Conservation (phyloP, 2,797 vertebrate genomes). For the Enteromius mattozi region DNA sequence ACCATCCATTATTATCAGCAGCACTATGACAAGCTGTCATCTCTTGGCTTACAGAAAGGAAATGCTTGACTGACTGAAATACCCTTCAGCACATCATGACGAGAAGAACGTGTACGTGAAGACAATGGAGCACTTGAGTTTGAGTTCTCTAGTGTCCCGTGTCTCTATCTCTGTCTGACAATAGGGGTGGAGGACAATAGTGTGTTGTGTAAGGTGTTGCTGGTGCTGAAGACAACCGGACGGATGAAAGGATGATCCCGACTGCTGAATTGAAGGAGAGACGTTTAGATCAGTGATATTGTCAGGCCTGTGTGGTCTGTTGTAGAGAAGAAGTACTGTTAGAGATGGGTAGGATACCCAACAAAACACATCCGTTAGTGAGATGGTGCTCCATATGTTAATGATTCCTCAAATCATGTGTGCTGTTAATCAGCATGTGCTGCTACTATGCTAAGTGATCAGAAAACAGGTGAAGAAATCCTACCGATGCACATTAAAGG, state of each 20-base stretch:
- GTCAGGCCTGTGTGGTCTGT: constrained; percentile 1
- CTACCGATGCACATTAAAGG: neutral
- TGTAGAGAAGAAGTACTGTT: neutral
- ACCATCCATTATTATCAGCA: constrained; percentile 55
- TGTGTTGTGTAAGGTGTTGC: constrained; percentile 36
- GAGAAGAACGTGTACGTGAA: constrained; percentile 12
- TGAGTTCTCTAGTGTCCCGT: constrained; percentile 20
- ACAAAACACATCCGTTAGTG: neutral
- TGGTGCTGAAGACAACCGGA: neutral
- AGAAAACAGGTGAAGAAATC: neutral
- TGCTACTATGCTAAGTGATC: neutral
- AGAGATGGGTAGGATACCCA: neutral
- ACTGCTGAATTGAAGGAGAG: constrained; percentile 4
- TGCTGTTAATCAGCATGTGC: neutral
- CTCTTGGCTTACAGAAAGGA: constrained; percentile 53
- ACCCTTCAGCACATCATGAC: constrained; percentile 45
- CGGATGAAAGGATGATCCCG: constrained; percentile 9
- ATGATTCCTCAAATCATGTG: neutral
- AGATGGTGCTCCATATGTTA: neutral
- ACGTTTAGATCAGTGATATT: neutral
- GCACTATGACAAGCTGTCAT: constrained; percentile 57
- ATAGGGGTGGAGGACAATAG: constrained; percentile 44
- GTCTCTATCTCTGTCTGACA: constrained; percentile 48
- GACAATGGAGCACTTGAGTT: constrained; percentile 54
- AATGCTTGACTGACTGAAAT: constrained; percentile 56